Evolutionary conservation across 2,113 vertebrate species (phyloP).

Genomic region (Megaleporinus macrocephalus): DNA sequence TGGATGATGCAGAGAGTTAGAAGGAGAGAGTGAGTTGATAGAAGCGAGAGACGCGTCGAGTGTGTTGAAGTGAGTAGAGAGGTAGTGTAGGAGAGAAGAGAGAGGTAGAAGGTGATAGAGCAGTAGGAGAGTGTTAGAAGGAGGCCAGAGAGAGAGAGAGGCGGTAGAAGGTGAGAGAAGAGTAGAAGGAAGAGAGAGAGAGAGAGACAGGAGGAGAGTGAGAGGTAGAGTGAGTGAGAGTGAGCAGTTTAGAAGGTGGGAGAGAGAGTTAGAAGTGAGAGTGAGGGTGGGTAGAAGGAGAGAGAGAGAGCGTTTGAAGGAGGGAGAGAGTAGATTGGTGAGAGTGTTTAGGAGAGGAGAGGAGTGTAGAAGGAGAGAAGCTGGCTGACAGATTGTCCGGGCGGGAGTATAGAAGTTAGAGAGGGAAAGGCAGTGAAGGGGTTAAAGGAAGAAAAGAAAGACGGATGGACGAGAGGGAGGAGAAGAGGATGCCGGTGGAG

Average conservation of each 20-base stretch:
- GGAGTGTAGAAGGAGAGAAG: slow-evolving; percentile 33
- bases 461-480: slow-evolving; percentile 41
- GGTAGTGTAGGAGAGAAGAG: too few species aligned
- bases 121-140: too few species aligned
- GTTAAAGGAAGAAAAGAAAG: slow-evolving; percentile 46
- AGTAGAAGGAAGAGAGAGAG: too few species aligned
- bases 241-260: slow-evolving; percentile 17
- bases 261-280: slow-evolving; percentile 12
- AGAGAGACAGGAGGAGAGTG: slow-evolving; percentile 3
- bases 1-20: too few species aligned
- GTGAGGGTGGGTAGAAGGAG: not conserved
- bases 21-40: too few species aligned
- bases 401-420: slow-evolving; percentile 41
- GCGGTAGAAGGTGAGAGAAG: not conserved
- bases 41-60: too few species aligned
- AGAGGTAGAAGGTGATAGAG: too few species aligned
- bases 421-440: slow-evolving; percentile 50
- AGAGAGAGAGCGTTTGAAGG: slow-evolving; percentile 39
- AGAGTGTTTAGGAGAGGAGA: slow-evolving; percentile 36
- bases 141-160: too few species aligned
- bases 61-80: too few species aligned
- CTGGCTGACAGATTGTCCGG: slow-evolving; percentile 53
- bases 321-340: slow-evolving; percentile 7
- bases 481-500: slow-evolving; percentile 31
- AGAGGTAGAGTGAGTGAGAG: slow-evolving; percentile 17